Conservation (phyloP, 2,888 invertebrate species). For the Nymphalis c-album region DNA sequence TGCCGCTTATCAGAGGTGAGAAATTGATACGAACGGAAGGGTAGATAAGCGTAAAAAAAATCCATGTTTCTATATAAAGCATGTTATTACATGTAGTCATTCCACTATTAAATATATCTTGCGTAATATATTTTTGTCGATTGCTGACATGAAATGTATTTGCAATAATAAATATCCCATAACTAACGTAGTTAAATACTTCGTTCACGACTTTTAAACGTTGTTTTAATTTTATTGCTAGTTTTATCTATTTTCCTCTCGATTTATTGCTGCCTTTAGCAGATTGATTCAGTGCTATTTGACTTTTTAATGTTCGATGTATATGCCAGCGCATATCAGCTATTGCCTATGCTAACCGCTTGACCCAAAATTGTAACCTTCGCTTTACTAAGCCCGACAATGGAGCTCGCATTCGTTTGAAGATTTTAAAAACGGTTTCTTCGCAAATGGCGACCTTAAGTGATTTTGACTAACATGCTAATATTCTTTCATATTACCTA, state of each 20-base stretch:
- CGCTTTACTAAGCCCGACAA: slow-evolving; percentile 18
- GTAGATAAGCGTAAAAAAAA: slow-evolving; percentile 20
- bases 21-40: slow-evolving; percentile 27
- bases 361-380: slow-evolving; percentile 37
- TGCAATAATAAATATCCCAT: neutral
- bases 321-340: slow-evolving; percentile 18
- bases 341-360: slow-evolving; percentile 25
- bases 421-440: slow-evolving; percentile 30
- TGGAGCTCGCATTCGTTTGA: slow-evolving; percentile 28
- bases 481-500: too few relatives aligned
- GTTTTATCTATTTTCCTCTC: neutral
- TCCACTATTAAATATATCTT: neutral
- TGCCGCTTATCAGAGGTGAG: slow-evolving; percentile 29
- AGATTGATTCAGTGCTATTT: slow-evolving; percentile 3
- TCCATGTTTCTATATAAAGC: neutral
- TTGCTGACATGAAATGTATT: neutral
- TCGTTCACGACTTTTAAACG: neutral
- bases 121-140: neutral
- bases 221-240: neutral
- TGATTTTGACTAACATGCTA: slow-evolving; percentile 9
- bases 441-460: slow-evolving; percentile 30
- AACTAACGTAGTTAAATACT: neutral
- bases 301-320: slow-evolving; percentile 8
- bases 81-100: neutral
- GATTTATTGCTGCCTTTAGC: neutral